These are phyloP conservation scores for Eurystomus glaucurus DNA, from an alignment of 2,797 vertebrate species.

Conservation along the genomic window DNA sequence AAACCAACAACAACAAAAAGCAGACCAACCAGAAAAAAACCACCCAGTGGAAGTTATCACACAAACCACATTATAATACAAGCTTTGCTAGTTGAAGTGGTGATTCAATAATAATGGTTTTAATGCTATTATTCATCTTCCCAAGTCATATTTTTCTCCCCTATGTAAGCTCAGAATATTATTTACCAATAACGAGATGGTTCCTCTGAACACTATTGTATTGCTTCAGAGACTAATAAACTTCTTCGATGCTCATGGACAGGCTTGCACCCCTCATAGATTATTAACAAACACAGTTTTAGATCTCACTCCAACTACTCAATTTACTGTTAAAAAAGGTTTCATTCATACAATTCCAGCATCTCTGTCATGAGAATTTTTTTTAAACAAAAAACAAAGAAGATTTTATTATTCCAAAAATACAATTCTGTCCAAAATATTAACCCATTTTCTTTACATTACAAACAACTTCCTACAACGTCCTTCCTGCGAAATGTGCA, in stretches of 20 bases:
- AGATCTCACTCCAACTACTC: background rate
- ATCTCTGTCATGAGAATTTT: background rate
- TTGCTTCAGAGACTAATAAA: background rate
- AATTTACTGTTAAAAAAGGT: background rate
- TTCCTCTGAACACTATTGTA: background rate
- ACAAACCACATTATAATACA: background rate
- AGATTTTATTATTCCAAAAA: constrained; percentile 17
- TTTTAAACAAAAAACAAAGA: constrained; percentile 48
- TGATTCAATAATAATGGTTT: background rate
- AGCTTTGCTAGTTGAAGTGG: background rate
- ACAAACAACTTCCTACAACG: constrained; percentile 5
- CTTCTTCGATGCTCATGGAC: background rate
- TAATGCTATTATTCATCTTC: background rate
- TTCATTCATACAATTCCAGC: background rate
- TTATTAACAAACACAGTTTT: background rate
- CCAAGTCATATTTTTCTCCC: background rate
- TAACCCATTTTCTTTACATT: constrained; percentile 42
- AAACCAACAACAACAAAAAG: background rate
- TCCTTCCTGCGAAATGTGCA: constrained; percentile 18
- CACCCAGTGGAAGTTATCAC: background rate
- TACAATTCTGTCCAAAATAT: constrained; percentile 37
- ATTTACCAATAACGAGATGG: background rate
- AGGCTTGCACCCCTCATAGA: background rate
- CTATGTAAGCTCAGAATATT: background rate
- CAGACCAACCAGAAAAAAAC: background rate